Conservation (phyloP, 2,113 vertebrate genomes). For the Protobothrops flavoviridis region DNA sequence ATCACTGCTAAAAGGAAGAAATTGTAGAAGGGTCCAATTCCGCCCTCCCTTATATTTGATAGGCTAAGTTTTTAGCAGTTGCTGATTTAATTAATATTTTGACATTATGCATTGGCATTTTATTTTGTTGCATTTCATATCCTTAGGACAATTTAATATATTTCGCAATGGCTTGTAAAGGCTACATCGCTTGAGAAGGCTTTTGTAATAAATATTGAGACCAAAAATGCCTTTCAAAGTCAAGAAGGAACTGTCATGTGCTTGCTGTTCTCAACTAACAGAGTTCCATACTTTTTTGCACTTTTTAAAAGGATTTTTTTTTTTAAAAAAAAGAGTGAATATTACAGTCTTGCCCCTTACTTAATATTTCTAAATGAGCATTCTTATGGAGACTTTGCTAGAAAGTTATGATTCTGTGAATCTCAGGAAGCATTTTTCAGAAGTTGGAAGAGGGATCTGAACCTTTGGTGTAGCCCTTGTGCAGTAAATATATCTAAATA, state of each 20-base stretch:
- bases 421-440: background rate
- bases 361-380: background rate
- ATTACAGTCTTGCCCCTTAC: background rate
- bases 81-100: background rate
- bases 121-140: background rate
- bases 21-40: background rate
- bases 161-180: background rate
- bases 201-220: background rate
- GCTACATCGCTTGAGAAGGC: background rate
- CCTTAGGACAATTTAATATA: background rate
- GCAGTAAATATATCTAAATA: background rate
- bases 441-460: background rate
- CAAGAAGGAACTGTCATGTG: background rate
- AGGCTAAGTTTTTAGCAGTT: background rate
- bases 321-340: background rate
- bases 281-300: background rate
- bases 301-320: background rate
- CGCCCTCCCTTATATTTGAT: background rate
- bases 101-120: background rate
- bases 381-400: background rate
- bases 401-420: background rate
- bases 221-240: background rate
- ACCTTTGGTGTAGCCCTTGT: background rate
- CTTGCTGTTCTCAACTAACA: background rate
- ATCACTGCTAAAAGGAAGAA: background rate